Evolutionary conservation across 1,140 invertebrate genomes (phyloP), one percentile per base, ranked within the genome.

Genomic region (Brachionus sp.): DNA sequence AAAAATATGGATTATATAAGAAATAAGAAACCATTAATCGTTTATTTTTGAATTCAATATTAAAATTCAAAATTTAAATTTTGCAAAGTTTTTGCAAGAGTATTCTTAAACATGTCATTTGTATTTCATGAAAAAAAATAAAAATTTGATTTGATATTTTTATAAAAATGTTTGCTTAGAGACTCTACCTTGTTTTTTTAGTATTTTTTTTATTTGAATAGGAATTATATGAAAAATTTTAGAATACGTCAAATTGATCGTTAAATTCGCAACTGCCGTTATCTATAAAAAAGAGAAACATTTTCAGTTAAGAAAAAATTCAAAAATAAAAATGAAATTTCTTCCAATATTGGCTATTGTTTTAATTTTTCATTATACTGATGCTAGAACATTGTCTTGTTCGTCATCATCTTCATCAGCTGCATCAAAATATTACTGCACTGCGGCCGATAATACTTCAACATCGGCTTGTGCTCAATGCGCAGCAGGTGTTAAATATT

Each of bases 401-500:
- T 70, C 66, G 37, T 70, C 66, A 39, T 37, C 33, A 13, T n/a
- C 12, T 70, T 19, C 29, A 39, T 19, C 66, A 39, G 66, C 66
- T 16, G 35, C 66, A 16, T 19, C 66, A n/a, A 70, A 23, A 70
- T 70, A 70, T n/a, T 70, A 70, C 4, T 70, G 66, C 35, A 19
- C 37, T 37, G n/a, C 66, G 6, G 66, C 37, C 10, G 66, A 70
- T 16, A 70, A 70, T 70, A 37, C 66, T 16, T 70, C 66, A 39
- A 70, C 66, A 35, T 39, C 33, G 13, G 33, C 66, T 39, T 70
- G 66, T 70, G n/a, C 66, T 19, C 66, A 70, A 70, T 70, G 66
- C 16, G 66, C 66, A 42, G 66, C 66, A 19, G 66, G 66, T 44
- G 66, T 70, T 3, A 70, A 70, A 39, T 70, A 70, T n/a, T 70